Conservation (phyloP, 1,140 invertebrate species). For the Drosophila fuyamai region DNA sequence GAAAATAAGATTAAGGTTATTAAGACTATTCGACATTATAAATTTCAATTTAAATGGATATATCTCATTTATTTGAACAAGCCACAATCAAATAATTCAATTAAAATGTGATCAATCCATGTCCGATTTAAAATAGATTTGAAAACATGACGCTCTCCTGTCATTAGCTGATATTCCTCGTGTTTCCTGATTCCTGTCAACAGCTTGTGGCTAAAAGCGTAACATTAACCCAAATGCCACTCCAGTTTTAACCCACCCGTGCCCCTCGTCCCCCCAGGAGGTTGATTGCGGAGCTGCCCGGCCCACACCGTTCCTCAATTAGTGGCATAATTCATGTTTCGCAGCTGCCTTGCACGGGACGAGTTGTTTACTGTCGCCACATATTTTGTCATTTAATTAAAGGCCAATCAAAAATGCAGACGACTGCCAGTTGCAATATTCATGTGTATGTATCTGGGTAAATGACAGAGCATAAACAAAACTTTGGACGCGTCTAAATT, state of each 20-base stretch:
- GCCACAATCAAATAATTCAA: not conserved
- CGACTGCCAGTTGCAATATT: slow-evolving; percentile 50
- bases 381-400: slow-evolving; percentile 83
- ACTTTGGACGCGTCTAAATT: slow-evolving; percentile 69
- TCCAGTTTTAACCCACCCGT: slow-evolving; percentile 22
- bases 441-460: slow-evolving; percentile 26
- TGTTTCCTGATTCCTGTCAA: slow-evolving; percentile 32
- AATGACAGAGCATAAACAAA: slow-evolving; percentile 65
- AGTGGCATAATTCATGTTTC: slow-evolving; percentile 76
- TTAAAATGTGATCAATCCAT: not conserved
- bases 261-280: not conserved
- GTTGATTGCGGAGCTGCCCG: slow-evolving; percentile 17
- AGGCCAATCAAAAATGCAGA: slow-evolving; percentile 76
- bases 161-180: not conserved
- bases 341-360: slow-evolving; percentile 46
- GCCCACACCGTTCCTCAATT: slow-evolving; percentile 71
- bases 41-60: too few species aligned
- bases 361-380: slow-evolving; percentile 71
- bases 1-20: too few species aligned
- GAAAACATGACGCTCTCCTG: not conserved
- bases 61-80: too few species aligned
- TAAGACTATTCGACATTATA: too few species aligned
- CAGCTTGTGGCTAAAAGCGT: slow-evolving; percentile 31
- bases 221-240: slow-evolving; percentile 71
- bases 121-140: not conserved